Percentiles rank a stretch among this genome's conserved stretches.
Evolutionary conservation across 2,797 vertebrate species (phyloP).

Genomic region (Hypotaenidia philippensis): DNA sequence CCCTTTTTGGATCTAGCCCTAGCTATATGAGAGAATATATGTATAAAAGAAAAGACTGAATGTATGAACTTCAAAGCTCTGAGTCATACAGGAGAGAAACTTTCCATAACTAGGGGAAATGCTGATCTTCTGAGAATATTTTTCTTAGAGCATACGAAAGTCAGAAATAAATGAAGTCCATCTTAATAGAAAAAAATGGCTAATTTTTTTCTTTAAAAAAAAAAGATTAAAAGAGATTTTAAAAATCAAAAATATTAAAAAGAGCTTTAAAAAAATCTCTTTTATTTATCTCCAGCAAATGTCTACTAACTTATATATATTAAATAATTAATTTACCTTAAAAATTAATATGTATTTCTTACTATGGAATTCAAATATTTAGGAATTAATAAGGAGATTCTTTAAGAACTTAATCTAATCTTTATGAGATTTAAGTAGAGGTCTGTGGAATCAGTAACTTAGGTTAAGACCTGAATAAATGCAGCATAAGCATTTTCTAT

Average conservation of each 20-base stretch:
- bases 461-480: slow-evolving; percentile 5
- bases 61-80: slow-evolving; percentile 21
- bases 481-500: not conserved
- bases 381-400: not conserved
- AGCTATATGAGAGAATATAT: not conserved
- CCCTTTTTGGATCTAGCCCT: not conserved
- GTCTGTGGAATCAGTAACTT: not conserved
- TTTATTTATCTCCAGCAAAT: not conserved
- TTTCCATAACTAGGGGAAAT: not conserved
- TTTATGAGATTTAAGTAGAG: not conserved
- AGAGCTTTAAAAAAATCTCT: not conserved
- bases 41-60: not conserved
- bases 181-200: not conserved
- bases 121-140: not conserved
- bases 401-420: not conserved
- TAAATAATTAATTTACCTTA: not conserved
- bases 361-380: not conserved
- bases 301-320: not conserved
- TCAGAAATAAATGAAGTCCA: not conserved
- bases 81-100: not conserved
- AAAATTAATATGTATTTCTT: not conserved
- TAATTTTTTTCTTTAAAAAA: not conserved
- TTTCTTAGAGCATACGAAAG: not conserved
- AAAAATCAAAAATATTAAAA: too few relatives aligned
- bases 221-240: too few relatives aligned